A percentile compares a stretch with the other conserved stretches of the same genome.
Conservation (phyloP, 2,113 vertebrate genomes). For the Puntigrus tetrazona region DNA sequence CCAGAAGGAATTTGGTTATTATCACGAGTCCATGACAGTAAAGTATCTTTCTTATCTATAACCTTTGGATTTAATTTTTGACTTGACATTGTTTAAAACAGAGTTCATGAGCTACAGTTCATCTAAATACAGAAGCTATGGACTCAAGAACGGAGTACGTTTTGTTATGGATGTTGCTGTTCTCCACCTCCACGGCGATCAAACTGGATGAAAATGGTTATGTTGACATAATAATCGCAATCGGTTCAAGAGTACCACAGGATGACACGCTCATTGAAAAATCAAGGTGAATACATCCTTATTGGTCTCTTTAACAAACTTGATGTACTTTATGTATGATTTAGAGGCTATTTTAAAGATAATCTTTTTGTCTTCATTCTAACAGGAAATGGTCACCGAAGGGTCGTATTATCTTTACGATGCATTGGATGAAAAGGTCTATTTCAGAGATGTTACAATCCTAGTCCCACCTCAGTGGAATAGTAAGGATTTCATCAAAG, state of each 20-base stretch:
- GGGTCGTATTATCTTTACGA: too few species aligned
- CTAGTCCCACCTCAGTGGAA: too few species aligned
- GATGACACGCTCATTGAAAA: constrained; percentile 17
- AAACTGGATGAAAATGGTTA: constrained; percentile 53
- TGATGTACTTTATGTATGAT: background rate
- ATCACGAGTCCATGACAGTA: too few species aligned
- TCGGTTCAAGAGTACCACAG: constrained; percentile 44
- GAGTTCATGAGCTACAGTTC: background rate
- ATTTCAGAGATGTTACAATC: too few species aligned
- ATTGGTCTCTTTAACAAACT: background rate
- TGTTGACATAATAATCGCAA: constrained; percentile 45
- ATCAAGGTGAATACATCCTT: constrained; percentile 35
- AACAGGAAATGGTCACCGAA: too few species aligned
- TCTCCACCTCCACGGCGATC: constrained; percentile 3
- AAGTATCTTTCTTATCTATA: too few species aligned
- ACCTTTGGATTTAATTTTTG: too few species aligned
- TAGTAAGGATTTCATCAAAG: too few species aligned
- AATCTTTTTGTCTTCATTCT: too few species aligned
- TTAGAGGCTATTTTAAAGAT: too few species aligned
- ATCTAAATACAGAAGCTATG: background rate
- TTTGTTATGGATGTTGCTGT: background rate
- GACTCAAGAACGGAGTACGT: background rate
- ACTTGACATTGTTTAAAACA: background rate
- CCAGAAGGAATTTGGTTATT: too few species aligned
- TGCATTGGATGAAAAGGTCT: too few species aligned